These are phyloP conservation scores for Hybos culiciformis DNA, from an alignment of 2,888 invertebrate species.

Conservation along the genomic window DNA sequence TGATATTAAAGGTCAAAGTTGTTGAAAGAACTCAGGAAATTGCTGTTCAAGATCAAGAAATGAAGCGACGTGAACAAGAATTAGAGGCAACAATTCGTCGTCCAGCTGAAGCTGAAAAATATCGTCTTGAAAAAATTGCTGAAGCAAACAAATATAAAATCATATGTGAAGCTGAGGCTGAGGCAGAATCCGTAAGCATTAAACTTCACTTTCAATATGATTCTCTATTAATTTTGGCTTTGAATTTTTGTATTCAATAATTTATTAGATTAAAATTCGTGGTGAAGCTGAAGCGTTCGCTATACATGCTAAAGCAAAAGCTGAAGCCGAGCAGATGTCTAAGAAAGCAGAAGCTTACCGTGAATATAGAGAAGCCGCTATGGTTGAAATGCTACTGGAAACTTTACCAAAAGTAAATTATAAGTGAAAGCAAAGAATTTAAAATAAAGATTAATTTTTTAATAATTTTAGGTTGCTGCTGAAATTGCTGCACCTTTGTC, in stretches of 20 bases:
- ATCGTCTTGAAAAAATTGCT: constrained; percentile 78
- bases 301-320: constrained; percentile 85
- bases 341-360: constrained; percentile 96
- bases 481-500: constrained; percentile 92
- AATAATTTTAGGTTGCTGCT: constrained; percentile 64
- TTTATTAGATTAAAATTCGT: constrained; percentile 47
- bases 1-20: no score
- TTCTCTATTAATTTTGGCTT: no score
- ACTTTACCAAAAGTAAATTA: constrained; percentile 75
- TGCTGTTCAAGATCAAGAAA: constrained; percentile 91
- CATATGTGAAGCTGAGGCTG: constrained; percentile 91
- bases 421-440: not conserved
- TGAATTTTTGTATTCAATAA: not conserved
- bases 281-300: constrained; percentile 89
- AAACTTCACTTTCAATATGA: no score
- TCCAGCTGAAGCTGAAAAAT: constrained; percentile 93
- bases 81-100: constrained; percentile 84
- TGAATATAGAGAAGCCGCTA: constrained; percentile 89
- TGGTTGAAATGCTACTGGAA: constrained; percentile 93
- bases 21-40: constrained; percentile 89
- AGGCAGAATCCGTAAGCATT: constrained; percentile 64
- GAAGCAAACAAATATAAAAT: constrained; percentile 81
- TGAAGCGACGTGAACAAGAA: constrained; percentile 78
- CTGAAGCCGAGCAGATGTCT: constrained; percentile 94
- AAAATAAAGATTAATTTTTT: not conserved